Evolutionary conservation across 2,888 invertebrate species (phyloP).

Genomic region (Acanthosoma haemorrhoidale): DNA sequence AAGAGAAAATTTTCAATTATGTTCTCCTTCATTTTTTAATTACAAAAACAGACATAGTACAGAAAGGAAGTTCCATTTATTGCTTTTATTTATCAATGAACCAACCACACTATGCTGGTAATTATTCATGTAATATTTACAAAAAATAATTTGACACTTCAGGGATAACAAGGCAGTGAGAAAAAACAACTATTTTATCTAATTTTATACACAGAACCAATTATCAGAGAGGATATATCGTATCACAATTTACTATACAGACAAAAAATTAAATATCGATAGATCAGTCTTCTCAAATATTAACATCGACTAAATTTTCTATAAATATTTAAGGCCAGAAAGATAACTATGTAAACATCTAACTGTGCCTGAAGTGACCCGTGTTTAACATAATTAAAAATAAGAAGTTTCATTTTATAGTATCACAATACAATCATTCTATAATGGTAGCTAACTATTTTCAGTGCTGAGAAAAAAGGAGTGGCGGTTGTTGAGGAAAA

Average conservation of each 20-base stretch:
- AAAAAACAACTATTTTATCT: too few species aligned
- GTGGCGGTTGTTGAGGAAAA: too few species aligned
- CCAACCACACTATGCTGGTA: not conserved
- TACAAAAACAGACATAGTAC: not conserved
- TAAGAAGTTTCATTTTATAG: not conserved
- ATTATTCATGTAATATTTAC: not conserved
- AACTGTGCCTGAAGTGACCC: not conserved
- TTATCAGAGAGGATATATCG: too few species aligned
- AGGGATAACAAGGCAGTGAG: not conserved
- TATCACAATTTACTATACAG: not conserved
- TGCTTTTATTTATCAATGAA: not conserved
- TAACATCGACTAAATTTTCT: not conserved
- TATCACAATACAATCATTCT: constrained; percentile 11
- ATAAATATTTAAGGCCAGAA: not conserved
- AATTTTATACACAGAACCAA: too few species aligned
- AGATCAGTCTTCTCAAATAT: not conserved
- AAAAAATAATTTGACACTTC: not conserved
- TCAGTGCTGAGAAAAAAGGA: too few species aligned
- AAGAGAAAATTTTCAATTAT: too few species aligned
- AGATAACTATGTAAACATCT: not conserved
- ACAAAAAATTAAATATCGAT: not conserved
- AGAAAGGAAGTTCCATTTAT: not conserved
- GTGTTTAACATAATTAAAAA: not conserved
- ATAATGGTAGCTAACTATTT: too few species aligned
- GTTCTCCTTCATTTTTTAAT: too few species aligned